Percentiles rank a stretch among this genome's conserved stretches.
phyloP scores from a whole-genome alignment of 2,888 invertebrate species.

The Drosophila neonasuta region DNA sequence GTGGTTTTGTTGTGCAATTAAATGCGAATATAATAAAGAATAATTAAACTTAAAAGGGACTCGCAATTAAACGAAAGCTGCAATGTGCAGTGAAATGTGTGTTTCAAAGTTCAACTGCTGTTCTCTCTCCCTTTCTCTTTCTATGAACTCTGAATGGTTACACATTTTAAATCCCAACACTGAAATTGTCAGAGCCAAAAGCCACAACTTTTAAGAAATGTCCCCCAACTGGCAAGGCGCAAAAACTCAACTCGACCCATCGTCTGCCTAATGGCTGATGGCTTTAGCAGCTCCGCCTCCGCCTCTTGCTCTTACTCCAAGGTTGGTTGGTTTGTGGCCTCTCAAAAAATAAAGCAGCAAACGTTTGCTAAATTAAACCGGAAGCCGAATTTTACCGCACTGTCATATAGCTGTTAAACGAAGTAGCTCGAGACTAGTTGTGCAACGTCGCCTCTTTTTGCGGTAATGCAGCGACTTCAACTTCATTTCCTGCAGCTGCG shows the following conservation, averaged over 20 bases:
- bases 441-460: conserved; percentile 60
- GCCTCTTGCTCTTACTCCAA: conserved; percentile 17
- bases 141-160: background rate
- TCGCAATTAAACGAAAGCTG: background rate
- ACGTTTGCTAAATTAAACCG: conserved; percentile 73
- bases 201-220: conserved; percentile 33
- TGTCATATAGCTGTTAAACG: conserved; percentile 34
- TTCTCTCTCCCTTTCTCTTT: background rate
- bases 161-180: conserved; percentile 16
- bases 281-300: conserved; percentile 2
- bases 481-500: conserved; percentile 57
- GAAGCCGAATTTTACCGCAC: conserved; percentile 58
- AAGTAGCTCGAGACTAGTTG: conserved; percentile 13
- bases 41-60: background rate
- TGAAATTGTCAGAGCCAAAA: conserved; percentile 21
- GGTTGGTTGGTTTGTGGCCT: conserved; percentile 24
- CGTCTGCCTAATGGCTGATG: conserved; percentile 41
- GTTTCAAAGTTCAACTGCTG: background rate
- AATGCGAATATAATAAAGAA: background rate
- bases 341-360: conserved; percentile 56
- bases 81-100: background rate
- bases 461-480: conserved; percentile 60
- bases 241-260: conserved; percentile 10
- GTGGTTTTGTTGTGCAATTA: background rate
- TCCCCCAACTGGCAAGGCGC: conserved; percentile 18